Conservation (phyloP, 1,140 invertebrate genomes). For the Listronotus bonariensis region DNA sequence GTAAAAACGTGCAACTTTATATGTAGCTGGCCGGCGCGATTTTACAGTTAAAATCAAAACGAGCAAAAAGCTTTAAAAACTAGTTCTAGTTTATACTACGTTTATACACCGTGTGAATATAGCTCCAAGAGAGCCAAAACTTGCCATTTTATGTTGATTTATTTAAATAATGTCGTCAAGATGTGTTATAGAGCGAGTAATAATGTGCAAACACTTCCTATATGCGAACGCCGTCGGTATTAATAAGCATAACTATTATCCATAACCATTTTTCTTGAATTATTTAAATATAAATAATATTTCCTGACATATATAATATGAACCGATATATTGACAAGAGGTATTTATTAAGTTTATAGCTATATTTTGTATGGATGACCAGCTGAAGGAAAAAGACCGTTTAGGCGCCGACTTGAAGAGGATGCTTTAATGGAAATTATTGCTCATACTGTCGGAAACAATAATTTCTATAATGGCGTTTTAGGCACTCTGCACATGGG, state of each 20-base stretch:
- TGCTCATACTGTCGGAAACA: too few relatives aligned
- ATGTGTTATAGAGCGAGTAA: slow-evolving; percentile 21
- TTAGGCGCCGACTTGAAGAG: too few relatives aligned
- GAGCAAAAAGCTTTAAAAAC: slow-evolving; percentile 23
- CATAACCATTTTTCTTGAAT: background rate
- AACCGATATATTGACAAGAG: too few relatives aligned
- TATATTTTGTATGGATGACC: too few relatives aligned
- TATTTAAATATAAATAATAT: background rate
- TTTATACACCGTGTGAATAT: slow-evolving; percentile 29
- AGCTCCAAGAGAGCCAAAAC: slow-evolving; percentile 21
- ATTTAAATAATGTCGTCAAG: slow-evolving; percentile 28
- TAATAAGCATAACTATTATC: background rate
- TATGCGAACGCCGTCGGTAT: background rate
- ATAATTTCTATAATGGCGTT: too few relatives aligned
- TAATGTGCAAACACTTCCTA: slow-evolving; percentile 17
- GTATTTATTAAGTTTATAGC: too few relatives aligned
- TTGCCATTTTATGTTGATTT: slow-evolving; percentile 27
- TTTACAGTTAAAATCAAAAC: slow-evolving; percentile 32
- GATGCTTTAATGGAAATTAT: too few relatives aligned
- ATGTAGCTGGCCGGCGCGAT: slow-evolving; percentile 15
- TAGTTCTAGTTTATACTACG: slow-evolving; percentile 23
- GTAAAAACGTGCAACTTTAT: slow-evolving; percentile 21
- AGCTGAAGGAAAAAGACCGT: too few relatives aligned
- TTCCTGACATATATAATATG: too few relatives aligned
- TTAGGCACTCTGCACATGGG: too few relatives aligned